Base-by-base conservation (phyloP, 2,888 invertebrate genomes). In the Mamestra brassicae region DNA sequence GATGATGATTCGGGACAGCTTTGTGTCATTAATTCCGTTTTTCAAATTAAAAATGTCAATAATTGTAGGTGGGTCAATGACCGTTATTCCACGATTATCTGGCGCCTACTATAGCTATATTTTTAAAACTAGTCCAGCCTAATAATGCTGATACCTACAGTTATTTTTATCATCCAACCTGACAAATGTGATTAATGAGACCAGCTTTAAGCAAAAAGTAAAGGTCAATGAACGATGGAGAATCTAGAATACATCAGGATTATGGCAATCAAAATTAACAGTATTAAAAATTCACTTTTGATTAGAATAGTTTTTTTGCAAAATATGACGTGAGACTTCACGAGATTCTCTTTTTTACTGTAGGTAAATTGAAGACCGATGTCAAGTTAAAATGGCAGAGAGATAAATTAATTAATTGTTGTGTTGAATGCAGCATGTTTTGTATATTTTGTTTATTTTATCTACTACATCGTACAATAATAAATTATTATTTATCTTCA, bases 191-290 rank as follows among this genome's bases (percentile, higher is more conserved):
- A 63, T 72, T 58, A 52, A 60, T 74, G n/a, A n/a, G n/a, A n/a
- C n/a, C 15, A 58, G 38, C 5, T 6, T 11, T 38, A 50, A 50
- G 47, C 50, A 52, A 69, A 64, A 52, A 60, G 10, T 38, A 34
- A 8, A 71, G 57, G 54, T 77, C 67, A 55, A 60, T 71, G 66
- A 54, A 34, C 63, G 38, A 13, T 15, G 15, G n/a, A n/a, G 72
- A 66, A 42, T 66, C 13, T 26, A 17, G 47, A 36, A 65, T 60
- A n/a, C 26, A 65, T 62, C 10, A 36, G 15, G 36, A 11, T n/a
- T 36, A n/a, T 61, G n/a, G 58, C n/a, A 60, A 38, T 54, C 17
- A 15, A 60, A 42, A 61, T 72, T 75, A 61, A 13, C 65, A 38
- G 66, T 52, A 58, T 5, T 4, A 65, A 26, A 66, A 26, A 26